Conservation (phyloP, 1,140 invertebrate species). For the Dreissena polymorpha region DNA sequence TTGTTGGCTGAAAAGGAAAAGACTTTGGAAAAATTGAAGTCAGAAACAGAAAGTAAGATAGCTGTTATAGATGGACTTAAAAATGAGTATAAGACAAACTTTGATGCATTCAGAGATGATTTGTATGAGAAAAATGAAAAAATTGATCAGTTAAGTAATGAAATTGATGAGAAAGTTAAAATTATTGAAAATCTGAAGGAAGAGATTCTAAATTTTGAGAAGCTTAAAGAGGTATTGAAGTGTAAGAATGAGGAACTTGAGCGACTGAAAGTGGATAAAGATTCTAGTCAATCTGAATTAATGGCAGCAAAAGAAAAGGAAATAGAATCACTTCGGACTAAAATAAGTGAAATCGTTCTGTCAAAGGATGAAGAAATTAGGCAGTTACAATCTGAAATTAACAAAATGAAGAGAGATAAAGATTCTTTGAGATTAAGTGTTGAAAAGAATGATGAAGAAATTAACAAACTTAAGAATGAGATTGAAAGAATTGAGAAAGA, state of each 20-base stretch:
- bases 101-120: not conserved
- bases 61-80: conserved; percentile 7
- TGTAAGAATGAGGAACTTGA: not conserved
- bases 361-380: conserved; percentile 20
- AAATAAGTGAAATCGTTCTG: conserved; percentile 30
- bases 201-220: conserved; percentile 1
- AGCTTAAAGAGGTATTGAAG: not conserved
- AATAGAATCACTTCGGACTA: not conserved
- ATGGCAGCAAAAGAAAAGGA: not conserved
- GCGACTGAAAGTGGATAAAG: not conserved
- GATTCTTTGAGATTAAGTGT: conserved; percentile 39
- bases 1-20: conserved; percentile 17
- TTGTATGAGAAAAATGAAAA: conserved; percentile 12
- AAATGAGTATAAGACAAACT: conserved; percentile 1
- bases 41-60: not conserved
- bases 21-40: conserved; percentile 18
- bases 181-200: not conserved
- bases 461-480: conserved; percentile 18
- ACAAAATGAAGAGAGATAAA: conserved; percentile 23
- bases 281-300: not conserved
- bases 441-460: conserved; percentile 20
- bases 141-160: conserved; percentile 22
- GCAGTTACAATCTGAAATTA: conserved; percentile 13
- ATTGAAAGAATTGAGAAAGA: conserved; percentile 12
- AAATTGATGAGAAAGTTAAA: conserved; percentile 7